Conservation (phyloP, 2,113 vertebrate species). For the Ammodytes marinus region DNA sequence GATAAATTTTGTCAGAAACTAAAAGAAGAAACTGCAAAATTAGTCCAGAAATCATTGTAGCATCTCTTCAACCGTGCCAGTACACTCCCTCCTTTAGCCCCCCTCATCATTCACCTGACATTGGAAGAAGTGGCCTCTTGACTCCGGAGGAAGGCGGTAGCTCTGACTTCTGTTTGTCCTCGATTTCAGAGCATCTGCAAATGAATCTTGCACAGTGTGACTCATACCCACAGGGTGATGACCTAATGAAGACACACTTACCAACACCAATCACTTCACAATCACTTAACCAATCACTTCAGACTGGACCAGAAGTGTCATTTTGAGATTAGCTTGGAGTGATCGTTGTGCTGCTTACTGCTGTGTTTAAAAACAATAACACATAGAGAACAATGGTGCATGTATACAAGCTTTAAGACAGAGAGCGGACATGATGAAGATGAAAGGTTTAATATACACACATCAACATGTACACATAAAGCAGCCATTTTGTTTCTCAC, state of each 20-base stretch:
- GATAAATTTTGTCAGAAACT: background rate
- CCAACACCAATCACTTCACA: conserved; percentile 17
- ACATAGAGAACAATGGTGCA: too few relatives aligned
- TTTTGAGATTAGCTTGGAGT: conserved; percentile 18
- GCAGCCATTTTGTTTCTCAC: conserved; percentile 7
- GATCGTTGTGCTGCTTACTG: conserved; percentile 3
- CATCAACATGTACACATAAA: background rate
- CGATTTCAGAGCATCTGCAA: too few relatives aligned
- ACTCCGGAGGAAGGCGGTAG: background rate
- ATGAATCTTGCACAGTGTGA: background rate
- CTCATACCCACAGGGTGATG: conserved; percentile 4
- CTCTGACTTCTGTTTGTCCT: background rate
- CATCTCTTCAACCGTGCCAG: background rate
- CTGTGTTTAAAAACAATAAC: background rate
- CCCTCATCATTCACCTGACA: background rate
- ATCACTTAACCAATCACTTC: conserved; percentile 27
- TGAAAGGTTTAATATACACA: background rate
- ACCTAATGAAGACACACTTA: conserved; percentile 14
- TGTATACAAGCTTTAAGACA: background rate
- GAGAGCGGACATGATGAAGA: background rate
- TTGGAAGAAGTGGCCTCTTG: conserved; percentile 24
- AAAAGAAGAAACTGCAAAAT: background rate
- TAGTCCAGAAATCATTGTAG: background rate
- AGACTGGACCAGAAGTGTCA: background rate
- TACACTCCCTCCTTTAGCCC: background rate